Base-by-base conservation (phyloP, 2,888 invertebrate genomes). In the Rhodophaea formosa region DNA sequence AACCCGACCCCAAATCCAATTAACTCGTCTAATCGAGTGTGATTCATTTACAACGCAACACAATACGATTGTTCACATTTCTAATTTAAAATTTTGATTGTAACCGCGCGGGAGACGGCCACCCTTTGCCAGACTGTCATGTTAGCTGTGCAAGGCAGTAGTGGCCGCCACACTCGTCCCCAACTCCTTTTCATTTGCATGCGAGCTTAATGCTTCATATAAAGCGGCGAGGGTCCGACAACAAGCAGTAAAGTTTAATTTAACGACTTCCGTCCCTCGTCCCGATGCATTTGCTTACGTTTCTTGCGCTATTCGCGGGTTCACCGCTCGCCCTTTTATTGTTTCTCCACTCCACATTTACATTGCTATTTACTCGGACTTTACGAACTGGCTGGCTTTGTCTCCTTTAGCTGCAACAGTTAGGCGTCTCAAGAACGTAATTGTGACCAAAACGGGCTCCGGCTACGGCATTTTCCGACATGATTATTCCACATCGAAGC, bases 71-170 rank as follows among this genome's bases (percentile, higher is more conserved):
- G 77, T 74, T 68, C 70, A 67, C 68, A 73, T 71, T 74, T 79
- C 67, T 79, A 80, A 82, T 82, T 83, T 75, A 66, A 79, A 80
- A 74, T 67, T 39, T 77, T 76, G 76, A 83, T 84, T 82, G 71
- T 72, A 64, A 65, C 64, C 62, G 57, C 59, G 64, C 63, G 62
- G 57, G 57, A 66, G 68, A 67, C 71, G 45, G 54, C 54, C 32
- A 45, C 32, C 45, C 54, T 45, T n/a, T 30, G 44, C 10, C 8
- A 29, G 42, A 32, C 45, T 14, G 32, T 17, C 8, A 35, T 8
- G 7, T 6, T 14, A 3, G 16, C 45, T 15, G 30, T 52, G 42
- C 35, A 52, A 12, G 39, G 39, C 42, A 53, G 62, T 59, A 51
- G 54, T 29, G 60, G 64, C 60, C 63, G 66, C 62, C 70, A 66